Evolutionary conservation across 1,140 invertebrate species (phyloP).

Genomic region (Diorhabda sublineata): DNA sequence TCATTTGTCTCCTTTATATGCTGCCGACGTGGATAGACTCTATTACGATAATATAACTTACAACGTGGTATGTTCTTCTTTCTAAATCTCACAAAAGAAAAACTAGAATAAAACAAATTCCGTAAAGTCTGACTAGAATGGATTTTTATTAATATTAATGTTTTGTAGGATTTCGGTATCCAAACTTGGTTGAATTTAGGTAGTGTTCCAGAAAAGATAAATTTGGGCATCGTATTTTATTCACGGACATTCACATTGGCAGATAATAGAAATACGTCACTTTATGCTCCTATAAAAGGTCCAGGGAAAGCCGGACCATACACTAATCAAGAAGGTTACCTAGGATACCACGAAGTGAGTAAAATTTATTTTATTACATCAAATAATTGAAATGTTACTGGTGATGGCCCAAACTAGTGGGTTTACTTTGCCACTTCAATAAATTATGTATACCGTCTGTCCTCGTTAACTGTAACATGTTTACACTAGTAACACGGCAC

Average conservation of each 20-base stretch:
- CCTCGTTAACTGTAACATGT: too few species aligned
- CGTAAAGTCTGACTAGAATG: too few species aligned
- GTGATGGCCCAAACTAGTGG: too few species aligned
- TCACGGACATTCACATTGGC: constrained; percentile 61
- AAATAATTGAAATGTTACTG: too few species aligned
- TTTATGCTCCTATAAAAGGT: constrained; percentile 53
- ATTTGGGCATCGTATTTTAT: constrained; percentile 63
- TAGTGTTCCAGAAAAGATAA: constrained; percentile 55
- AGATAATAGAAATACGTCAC: constrained; percentile 47
- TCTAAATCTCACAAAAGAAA: neutral
- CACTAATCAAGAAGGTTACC: constrained; percentile 55
- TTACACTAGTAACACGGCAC: too few species aligned
- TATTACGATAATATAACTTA: constrained; percentile 31
- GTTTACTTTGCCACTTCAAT: too few species aligned
- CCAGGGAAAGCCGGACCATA: constrained; percentile 55
- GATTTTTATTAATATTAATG: neutral
- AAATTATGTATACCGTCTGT: too few species aligned
- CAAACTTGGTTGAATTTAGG: constrained; percentile 43
- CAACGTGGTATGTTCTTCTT: constrained; percentile 42
- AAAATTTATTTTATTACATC: neutral
- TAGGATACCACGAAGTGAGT: constrained; percentile 61
- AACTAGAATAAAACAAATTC: neutral
- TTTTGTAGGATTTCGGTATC: constrained; percentile 32
- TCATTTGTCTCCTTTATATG: constrained; percentile 56
- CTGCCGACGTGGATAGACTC: constrained; percentile 48